Base-by-base conservation (phyloP, 30 jellyfish, hydroid and myxozoan species). In the Aurelia aurita complex sp. Pacific region DNA sequence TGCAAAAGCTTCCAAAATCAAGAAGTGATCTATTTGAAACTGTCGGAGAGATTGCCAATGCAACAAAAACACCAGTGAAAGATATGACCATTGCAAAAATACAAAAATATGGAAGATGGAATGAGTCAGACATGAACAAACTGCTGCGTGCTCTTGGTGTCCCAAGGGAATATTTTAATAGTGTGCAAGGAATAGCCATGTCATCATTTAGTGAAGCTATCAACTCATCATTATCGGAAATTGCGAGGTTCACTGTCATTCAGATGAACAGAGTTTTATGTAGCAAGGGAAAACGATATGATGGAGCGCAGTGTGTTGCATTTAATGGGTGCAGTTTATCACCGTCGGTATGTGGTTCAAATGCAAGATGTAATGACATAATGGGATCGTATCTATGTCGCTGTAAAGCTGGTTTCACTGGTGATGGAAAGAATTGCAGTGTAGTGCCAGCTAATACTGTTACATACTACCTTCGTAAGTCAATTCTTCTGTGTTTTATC, bases 381-480 rank as follows among this genome's bases (percentile, higher is more conserved):
- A 15, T n/a, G 34, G 73, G 72, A 50, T 53, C 71, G 29, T 53
- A 15, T 16, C 38, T 38, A 5, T 74, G 85, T 40, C 71, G 61
- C 2, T 74, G 85, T 64, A 74, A 74, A 29, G n/a, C 73, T 74
- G 85, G 85, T 42, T 71, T 29, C 34, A 15, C 64, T 71, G 81
- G 81, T 36, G 65, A 71, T 43, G 81, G 81, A 34, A 19, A 63
- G 33, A 63, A 10, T 6, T 63, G 72, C 14, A 63, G 13, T 32
- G 14, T 1, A n/a, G 38, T 0, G 72, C 38, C 1, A 63, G 14
- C 1, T 0, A 46, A 46, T 4, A 9, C 6, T 46, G 57, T 0
- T 46, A 1, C 12, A 46, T 46, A 46, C 15, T 46, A 46, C 57
- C 57, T 46, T 46, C 57, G 57, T 46, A 46, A 46, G 57, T 46